Conservation (phyloP, 2,888 invertebrate genomes). For the Stenodera caucasica region DNA sequence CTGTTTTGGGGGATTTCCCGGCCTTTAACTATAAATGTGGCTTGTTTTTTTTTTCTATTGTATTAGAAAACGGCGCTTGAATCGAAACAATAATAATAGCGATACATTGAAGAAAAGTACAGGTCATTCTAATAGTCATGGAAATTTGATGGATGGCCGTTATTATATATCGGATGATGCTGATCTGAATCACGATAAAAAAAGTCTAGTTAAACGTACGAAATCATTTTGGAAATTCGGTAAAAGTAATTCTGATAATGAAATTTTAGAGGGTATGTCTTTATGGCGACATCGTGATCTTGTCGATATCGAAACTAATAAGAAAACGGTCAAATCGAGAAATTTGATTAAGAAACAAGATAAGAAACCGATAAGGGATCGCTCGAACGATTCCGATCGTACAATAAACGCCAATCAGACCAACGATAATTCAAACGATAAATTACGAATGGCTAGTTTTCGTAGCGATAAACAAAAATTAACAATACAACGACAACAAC, state of each 20-base stretch:
- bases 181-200: constrained; percentile 63
- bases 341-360: constrained; percentile 37
- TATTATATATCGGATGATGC: constrained; percentile 62
- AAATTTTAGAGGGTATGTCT: constrained; percentile 84
- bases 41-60: constrained; percentile 12
- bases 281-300: constrained; percentile 84
- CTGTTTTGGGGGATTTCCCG: constrained; percentile 10
- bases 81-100: constrained; percentile 49
- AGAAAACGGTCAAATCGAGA: constrained; percentile 57
- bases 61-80: constrained; percentile 33
- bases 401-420: constrained; percentile 51
- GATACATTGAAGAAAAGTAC: constrained; percentile 38
- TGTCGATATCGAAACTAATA: constrained; percentile 66
- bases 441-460: constrained; percentile 24
- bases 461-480: constrained; percentile 34
- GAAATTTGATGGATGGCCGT: constrained; percentile 51
- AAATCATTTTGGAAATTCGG: constrained; percentile 88
- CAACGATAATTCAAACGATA: constrained; percentile 51
- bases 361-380: constrained; percentile 49
- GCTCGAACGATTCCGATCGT: constrained; percentile 53
- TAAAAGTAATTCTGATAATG: constrained; percentile 66
- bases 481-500: constrained; percentile 32
- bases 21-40: constrained; percentile 7
- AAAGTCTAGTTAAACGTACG: constrained; percentile 74
- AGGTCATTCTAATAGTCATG: constrained; percentile 51